A percentile compares a stretch with the other conserved stretches of the same genome.
Conservation (phyloP, 2,113 vertebrate genomes). For the Pao palembangensis region DNA sequence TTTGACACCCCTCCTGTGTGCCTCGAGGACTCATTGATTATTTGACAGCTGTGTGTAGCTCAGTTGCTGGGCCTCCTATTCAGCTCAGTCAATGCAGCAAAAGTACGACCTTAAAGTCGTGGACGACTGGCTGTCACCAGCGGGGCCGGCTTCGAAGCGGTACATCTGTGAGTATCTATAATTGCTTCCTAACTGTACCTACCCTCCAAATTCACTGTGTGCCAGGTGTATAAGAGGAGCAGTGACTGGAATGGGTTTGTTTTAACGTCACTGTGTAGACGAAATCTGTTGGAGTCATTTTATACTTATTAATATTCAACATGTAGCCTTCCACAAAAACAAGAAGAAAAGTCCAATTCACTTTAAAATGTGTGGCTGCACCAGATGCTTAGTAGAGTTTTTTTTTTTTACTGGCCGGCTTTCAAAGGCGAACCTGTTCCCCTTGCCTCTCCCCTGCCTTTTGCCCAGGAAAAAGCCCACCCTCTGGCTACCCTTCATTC, state of each 20-base stretch:
- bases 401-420: slow-evolving; percentile 43
- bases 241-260: no score
- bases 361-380: slow-evolving; percentile 6
- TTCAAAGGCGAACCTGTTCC: slow-evolving; percentile 59
- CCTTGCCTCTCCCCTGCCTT: slow-evolving; percentile 46
- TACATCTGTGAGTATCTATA: no score
- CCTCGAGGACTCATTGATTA: slow-evolving; percentile 70
- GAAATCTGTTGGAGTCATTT: no score
- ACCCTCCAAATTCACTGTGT: no score
- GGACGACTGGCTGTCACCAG: not conserved
- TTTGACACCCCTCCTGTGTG: slow-evolving; percentile 65
- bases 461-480: slow-evolving; percentile 46
- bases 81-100: slow-evolving; percentile 56
- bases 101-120: slow-evolving; percentile 43
- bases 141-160: no score
- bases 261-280: no score
- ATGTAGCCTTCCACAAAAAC: slow-evolving; percentile 13
- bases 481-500: slow-evolving; percentile 43
- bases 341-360: not conserved
- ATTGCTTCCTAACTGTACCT: no score
- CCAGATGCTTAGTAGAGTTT: slow-evolving; percentile 40
- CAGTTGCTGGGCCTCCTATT: slow-evolving; percentile 58
- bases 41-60: slow-evolving; percentile 55
- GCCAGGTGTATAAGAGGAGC: no score
- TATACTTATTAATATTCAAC: not conserved